Conservation (phyloP, 2,113 vertebrate genomes). For the Xyliphius kryptos region DNA sequence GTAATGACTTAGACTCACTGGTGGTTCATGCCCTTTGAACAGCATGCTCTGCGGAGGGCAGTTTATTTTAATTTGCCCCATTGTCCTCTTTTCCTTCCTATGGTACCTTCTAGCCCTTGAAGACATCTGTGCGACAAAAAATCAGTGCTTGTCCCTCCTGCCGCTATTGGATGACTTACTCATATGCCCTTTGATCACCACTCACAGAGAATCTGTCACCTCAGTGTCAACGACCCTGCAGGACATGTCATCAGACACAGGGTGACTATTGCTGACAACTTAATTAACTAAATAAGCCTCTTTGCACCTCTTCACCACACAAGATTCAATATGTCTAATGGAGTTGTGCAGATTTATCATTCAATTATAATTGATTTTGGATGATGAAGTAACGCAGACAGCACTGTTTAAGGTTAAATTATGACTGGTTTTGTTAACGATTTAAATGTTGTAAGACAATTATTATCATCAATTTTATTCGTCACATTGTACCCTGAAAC, state of each 20-base stretch:
- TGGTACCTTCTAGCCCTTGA: constrained; percentile 5
- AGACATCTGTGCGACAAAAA: constrained; percentile 21
- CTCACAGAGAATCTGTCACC: constrained; percentile 46
- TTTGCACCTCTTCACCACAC: constrained; percentile 35
- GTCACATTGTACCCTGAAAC: no score
- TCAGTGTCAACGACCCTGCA: constrained; percentile 47
- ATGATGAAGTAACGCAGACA: constrained; percentile 11
- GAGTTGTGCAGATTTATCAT: constrained; percentile 37
- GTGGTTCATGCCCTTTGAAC: not conserved
- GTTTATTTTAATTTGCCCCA: constrained; percentile 21
- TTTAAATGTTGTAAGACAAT: not conserved
- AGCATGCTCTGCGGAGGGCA: not conserved
- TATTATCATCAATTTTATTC: no score
- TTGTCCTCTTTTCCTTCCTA: constrained; percentile 8
- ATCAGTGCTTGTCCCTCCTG: constrained; percentile 60
- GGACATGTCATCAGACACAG: constrained; percentile 57
- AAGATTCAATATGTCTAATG: constrained; percentile 28
- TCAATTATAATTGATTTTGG: constrained; percentile 20
- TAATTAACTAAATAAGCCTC: constrained; percentile 66
- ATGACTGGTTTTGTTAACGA: not conserved
- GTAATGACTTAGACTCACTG: not conserved
- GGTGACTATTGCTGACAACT: constrained; percentile 50
- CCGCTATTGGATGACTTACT: constrained; percentile 56
- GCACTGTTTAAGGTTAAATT: constrained; percentile 7
- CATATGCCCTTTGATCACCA: constrained; percentile 56